Evolutionary conservation across 2,888 invertebrate species (phyloP), one percentile per base, ranked within the genome.

Genomic region (Osmoderma eremita): DNA sequence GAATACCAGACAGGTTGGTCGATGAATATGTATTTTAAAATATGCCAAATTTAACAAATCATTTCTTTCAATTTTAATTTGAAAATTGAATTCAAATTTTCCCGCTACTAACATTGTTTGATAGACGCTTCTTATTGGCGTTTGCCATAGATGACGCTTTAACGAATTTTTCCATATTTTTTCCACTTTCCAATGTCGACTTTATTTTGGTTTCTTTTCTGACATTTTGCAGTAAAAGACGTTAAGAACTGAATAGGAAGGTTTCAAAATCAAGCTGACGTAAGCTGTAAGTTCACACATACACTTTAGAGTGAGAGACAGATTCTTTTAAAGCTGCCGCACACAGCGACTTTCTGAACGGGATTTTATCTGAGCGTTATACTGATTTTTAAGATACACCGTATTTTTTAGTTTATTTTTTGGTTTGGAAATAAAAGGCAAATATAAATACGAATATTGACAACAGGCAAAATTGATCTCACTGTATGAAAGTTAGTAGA

Each of bases 1-100:
- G 36, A 82, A 81, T 72, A 77, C 81, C 4, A 71, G 82, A 78
- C 82, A 82, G 74, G 82, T 82, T 69, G 66, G 49, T 56, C 10
- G 0, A 12, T 20, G 8, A 1, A 24, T 24, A 5, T 30, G 1
- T 10, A 8, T 4, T 30, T 6, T 6, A 8, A 3, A 30, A 30
- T 4, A 30, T 24, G 6, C 8, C 30, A 5, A 1, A 1, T 5
- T 30, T 30, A 30, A 30, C 24, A 5, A 30, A 3, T 1, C 30
- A 30, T 30, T 30, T 53, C 36, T 53, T 53, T 8, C 3, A 36
- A 36, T 17, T 38, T 18, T 18, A 6, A 38, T 50, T n/a, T n/a
- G n/a, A n/a, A 24, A 24, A 6, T 6, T 8, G 30, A 6, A 30
- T 4, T 30, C 10, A 2, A 30, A 30, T 30, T 30, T 30, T 30